Base-by-base conservation (phyloP, 2,113 vertebrate species). In the Bufo gargarizans region DNA sequence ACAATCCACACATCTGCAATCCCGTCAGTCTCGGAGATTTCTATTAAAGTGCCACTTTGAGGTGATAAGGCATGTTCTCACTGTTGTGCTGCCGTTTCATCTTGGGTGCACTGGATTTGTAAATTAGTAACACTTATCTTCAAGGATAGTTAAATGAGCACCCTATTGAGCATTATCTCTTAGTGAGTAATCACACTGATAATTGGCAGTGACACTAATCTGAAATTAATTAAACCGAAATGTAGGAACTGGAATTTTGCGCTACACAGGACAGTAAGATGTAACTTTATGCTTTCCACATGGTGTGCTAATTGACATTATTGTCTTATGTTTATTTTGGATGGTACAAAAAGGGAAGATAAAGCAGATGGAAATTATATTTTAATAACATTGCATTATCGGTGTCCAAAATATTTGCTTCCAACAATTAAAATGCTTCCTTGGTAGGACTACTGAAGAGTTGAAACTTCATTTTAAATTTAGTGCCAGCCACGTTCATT, bases 101-200 rank as follows among this genome's bases (percentile, higher is more conserved):
- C 91, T 90, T 90, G 89, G 88, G 86, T 91, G 16, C 86, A 90
- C 76, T 87, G 89, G 88, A 77, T 90, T 90, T 90, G 91, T 90
- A 93, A 94, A 93, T 94, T 93, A 92, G 84, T 90, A 91, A 90
- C 90, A 91, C 90, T 93, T 93, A 92, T 92, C 92, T 92, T 93
- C 88, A 90, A 88, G 91, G 88, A 90, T 91, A 89, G 90, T 90
- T 92, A 92, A 91, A 90, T 90, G 91, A 91, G 91, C 91, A 92
- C 91, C 92, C 93, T 90, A 92, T 89, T 92, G 92, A 90, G 92
- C 85, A 92, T 93, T 93, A 92, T 92, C 91, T 93, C 87, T 89
- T 49, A 67, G 76, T 92, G 91, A 91, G 86, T 91, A 89, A 91
- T 90, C 79, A 90, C 88, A 92, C 90, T 93, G 92, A 91, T 94